phyloP scores from a whole-genome alignment of 1,140 invertebrate genomes.

The Zaprionus nigranus region DNA sequence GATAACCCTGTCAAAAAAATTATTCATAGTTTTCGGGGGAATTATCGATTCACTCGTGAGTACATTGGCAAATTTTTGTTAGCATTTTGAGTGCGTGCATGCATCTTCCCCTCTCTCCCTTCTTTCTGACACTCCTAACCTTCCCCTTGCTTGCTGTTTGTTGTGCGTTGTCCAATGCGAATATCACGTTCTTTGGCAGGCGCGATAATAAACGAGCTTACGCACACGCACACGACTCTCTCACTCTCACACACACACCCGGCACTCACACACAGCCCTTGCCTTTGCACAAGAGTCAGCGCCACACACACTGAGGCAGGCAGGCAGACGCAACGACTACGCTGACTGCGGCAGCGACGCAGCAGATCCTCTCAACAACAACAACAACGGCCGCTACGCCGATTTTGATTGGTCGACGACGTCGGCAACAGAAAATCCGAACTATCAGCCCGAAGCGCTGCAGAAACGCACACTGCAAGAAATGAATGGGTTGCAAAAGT shows the following conservation, averaged over 20 bases:
- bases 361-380: slow-evolving; percentile 58
- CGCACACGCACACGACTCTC: slow-evolving; percentile 6
- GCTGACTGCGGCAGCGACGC: slow-evolving; percentile 44
- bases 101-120: background rate
- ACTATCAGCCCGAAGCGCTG: slow-evolving; percentile 59
- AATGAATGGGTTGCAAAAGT: background rate
- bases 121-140: background rate
- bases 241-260: slow-evolving; percentile 14
- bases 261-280: background rate
- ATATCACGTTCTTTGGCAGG: slow-evolving; percentile 57
- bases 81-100: slow-evolving; percentile 7
- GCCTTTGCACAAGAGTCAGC: slow-evolving; percentile 19
- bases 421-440: slow-evolving; percentile 54
- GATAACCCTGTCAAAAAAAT: background rate
- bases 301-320: slow-evolving; percentile 8
- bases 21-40: background rate
- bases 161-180: slow-evolving; percentile 20
- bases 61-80: slow-evolving; percentile 4
- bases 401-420: slow-evolving; percentile 72
- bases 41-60: background rate
- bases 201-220: slow-evolving; percentile 52
- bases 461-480: slow-evolving; percentile 57
- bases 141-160: background rate
- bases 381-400: slow-evolving; percentile 16
- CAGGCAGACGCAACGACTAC: slow-evolving; percentile 30